These are phyloP conservation scores for Gephyroberyx darwinii DNA, from an alignment of 2,797 vertebrate genomes.

Conservation along the genomic window DNA sequence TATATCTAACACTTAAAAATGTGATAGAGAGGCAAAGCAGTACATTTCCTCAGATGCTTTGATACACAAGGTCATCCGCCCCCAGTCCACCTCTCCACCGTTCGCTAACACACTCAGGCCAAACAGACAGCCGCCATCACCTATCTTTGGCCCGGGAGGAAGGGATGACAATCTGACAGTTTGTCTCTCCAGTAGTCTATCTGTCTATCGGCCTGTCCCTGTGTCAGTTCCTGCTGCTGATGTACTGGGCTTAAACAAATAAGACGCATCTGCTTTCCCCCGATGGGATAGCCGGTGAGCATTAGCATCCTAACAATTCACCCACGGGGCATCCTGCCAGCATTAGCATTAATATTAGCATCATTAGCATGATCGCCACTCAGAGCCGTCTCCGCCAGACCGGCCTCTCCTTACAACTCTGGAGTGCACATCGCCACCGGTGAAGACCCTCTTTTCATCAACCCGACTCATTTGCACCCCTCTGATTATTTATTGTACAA, in stretches of 20 bases:
- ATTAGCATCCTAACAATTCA: slow-evolving; percentile 57
- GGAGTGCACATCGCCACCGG: slow-evolving; percentile 51
- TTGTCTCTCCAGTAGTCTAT: slow-evolving; percentile 31
- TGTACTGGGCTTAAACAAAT: slow-evolving; percentile 68
- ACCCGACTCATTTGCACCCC: slow-evolving; percentile 53
- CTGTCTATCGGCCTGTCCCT: slow-evolving; percentile 21
- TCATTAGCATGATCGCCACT: slow-evolving; percentile 73
- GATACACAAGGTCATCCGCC: slow-evolving; percentile 19
- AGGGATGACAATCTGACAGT: slow-evolving; percentile 18
- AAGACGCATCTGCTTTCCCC: slow-evolving; percentile 66
- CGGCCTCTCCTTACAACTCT: slow-evolving; percentile 60
- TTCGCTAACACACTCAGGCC: slow-evolving; percentile 12
- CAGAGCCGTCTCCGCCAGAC: slow-evolving; percentile 68
- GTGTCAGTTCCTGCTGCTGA: slow-evolving; percentile 70
- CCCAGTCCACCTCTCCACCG: background rate
- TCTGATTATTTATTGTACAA: slow-evolving; percentile 59
- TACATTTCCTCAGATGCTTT: background rate
- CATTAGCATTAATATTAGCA: slow-evolving; percentile 46
- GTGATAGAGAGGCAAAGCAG: background rate
- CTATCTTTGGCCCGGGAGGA: slow-evolving; percentile 24
- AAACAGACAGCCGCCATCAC: slow-evolving; percentile 5
- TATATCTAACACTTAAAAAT: background rate
- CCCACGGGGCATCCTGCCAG: slow-evolving; percentile 69
- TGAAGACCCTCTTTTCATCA: slow-evolving; percentile 54
- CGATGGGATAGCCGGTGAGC: slow-evolving; percentile 63